Evolutionary conservation across 2,113 vertebrate species (phyloP), one percentile per base, ranked within the genome.

Genomic region (Phaethon lepturus): DNA sequence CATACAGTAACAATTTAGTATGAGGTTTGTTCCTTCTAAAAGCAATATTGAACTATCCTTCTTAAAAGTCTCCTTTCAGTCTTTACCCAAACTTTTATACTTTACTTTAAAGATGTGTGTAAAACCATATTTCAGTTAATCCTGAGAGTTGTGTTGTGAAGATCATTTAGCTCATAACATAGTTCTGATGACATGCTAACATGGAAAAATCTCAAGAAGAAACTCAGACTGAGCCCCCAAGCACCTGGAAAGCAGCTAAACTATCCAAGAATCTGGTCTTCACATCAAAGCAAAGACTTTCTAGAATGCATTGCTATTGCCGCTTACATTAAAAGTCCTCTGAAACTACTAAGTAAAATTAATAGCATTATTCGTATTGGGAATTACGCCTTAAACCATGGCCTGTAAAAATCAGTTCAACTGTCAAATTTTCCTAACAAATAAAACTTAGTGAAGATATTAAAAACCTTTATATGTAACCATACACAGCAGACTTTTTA

Each of bases 371-470:
- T 63, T 88, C 35, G 16, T 38, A 60, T 68, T 31, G 63, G 29
- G 25, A 79, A 63, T 60, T 80, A 7, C 14, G 44, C 44, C 44
- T 16, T 45, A 45, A 45, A 45, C 7, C 10, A 24, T 33, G 55
- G 44, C 59, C 84, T 90, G n/a, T 72, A 92, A 95, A 92, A 97
- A 77, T 85, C 24, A 97, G 72, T 95, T 93, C 84, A 95, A 90
- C 33, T 73, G 66, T 84, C 53, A 97, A 92, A 95, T 83, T 96
- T 96, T 88, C 59, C 44, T 91, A 95, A 83, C 74, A 97, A 92
- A 96, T 95, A 96, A 94, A 97, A 97, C 47, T 68, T 90, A 83
- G 10, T 33, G 52, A 96, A 95, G 93, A 84, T 95, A 96, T 63
- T 86, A 74, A 88, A 93, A 73, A 94, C 76, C 69, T 97, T 94